Evolutionary conservation across 2,888 invertebrate species (phyloP), one percentile per base, ranked within the genome.

Genomic region (Dyspetes luteomarginatus): DNA sequence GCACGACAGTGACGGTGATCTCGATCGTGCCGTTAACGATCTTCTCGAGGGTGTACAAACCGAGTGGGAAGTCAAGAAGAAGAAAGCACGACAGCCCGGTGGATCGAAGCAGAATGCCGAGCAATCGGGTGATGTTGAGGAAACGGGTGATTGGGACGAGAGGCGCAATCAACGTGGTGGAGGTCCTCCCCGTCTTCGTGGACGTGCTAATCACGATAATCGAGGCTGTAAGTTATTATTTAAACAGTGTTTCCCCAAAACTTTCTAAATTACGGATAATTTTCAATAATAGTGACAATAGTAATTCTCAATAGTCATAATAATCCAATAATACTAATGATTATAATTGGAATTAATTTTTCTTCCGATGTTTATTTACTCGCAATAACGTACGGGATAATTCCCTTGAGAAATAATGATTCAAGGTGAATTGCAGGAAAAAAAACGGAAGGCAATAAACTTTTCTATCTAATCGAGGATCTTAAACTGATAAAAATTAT

Each of bases 51-150:
- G 96, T 78, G 94, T 91, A 0, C 92, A 96, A 95, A 95, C 96
- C 88, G 96, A 97, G 90, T 97, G 97, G 97, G 97, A 96, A 90
- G 96, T 97, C 84, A 97, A 97, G 93, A 97, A 97, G 94, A 97
- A 97, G 94, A 97, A 97, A 93, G 96, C 95, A 90, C 94, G 95
- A 88, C 95, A 95, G 76, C 94, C 95, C 36, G 94, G 94, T 85
- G 91, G 92, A 26, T 89, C 92, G 30, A 93, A 93, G 85, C 90
- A 89, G 75, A 90, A 87, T 60, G 85, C 86, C 5, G 91, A 91
- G 81, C 88, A 87, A 68, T 84, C 89, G 1, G 92, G 94, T 82
- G 93, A 93, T 82, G 93, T 92, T 82, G 94, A 93, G 86, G 92
- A 92, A 67, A 71, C 74, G 0, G 92, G 92, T 43, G 91, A 92